Conservation (phyloP, 1,140 invertebrate species). For the Lordiphosa stackelbergi region DNA sequence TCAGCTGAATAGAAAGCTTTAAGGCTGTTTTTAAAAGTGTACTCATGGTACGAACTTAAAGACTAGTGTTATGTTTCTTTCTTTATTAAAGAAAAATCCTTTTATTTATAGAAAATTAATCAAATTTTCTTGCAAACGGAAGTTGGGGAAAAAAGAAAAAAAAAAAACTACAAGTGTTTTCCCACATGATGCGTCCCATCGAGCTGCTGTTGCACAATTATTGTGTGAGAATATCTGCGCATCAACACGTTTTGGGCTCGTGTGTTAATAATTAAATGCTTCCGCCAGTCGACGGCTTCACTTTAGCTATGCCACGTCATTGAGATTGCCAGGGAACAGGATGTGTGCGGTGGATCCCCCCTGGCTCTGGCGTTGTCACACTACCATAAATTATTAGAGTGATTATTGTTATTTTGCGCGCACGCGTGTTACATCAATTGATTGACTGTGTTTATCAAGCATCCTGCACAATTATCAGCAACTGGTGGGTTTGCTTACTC, state of each 20-base stretch:
- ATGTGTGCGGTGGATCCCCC: conserved; percentile 19
- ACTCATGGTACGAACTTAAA: too few relatives aligned
- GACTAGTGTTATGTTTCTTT: too few relatives aligned
- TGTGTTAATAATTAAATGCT: conserved; percentile 64
- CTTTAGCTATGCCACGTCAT: conserved; percentile 39
- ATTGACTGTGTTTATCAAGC: conserved; percentile 31
- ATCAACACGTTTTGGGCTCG: conserved; percentile 29
- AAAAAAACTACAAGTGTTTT: too few relatives aligned
- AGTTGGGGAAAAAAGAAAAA: too few relatives aligned
- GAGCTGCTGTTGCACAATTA: conserved; percentile 30
- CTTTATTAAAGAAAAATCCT: too few relatives aligned
- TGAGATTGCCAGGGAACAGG: conserved; percentile 46
- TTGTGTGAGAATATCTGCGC: conserved; percentile 43
- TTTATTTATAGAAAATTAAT: too few relatives aligned
- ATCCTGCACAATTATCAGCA: conserved; percentile 36
- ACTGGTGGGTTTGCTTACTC: neutral
- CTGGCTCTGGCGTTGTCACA: conserved; percentile 4
- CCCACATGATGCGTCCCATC: too few relatives aligned
- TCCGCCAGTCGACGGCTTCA: conserved; percentile 43
- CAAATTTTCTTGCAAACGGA: too few relatives aligned
- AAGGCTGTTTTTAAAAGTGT: too few relatives aligned
- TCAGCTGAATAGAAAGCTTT: too few relatives aligned
- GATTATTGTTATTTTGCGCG: conserved; percentile 15
- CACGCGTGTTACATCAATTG: conserved; percentile 43
- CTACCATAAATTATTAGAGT: conserved; percentile 8